phyloP scores from a whole-genome alignment of 2,888 invertebrate genomes.

The Zaprionus lineosus region DNA sequence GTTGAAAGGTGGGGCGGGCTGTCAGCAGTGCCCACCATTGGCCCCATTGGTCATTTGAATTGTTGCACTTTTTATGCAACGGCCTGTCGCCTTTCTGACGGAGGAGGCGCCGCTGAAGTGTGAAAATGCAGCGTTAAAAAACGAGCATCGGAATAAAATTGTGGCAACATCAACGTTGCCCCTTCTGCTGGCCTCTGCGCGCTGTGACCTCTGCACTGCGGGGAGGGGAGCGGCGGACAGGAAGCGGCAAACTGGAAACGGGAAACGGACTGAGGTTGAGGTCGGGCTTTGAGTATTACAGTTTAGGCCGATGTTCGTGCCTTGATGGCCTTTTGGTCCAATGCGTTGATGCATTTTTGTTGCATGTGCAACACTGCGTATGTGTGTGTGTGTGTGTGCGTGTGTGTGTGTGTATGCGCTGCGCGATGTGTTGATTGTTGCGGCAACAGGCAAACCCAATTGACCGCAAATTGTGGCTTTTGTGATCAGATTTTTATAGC shows the following conservation, averaged over 20 bases:
- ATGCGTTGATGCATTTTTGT: slow-evolving; percentile 70
- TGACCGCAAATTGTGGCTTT: slow-evolving; percentile 78
- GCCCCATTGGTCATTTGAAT: slow-evolving; percentile 64
- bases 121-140: slow-evolving; percentile 67
- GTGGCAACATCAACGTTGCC: slow-evolving; percentile 39
- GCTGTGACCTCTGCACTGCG: too few relatives aligned
- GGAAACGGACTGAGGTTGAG: too few relatives aligned
- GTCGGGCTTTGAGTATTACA: slow-evolving; percentile 16
- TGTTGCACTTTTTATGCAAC: slow-evolving; percentile 76
- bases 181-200: too few relatives aligned
- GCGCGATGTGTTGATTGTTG: slow-evolving; percentile 62
- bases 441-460: slow-evolving; percentile 72
- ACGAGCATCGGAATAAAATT: slow-evolving; percentile 33
- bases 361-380: slow-evolving; percentile 62
- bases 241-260: too few relatives aligned
- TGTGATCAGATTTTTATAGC: slow-evolving; percentile 73
- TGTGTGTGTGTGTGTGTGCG: slow-evolving; percentile 6
- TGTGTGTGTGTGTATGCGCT: slow-evolving; percentile 24
- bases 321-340: slow-evolving; percentile 48
- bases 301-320: slow-evolving; percentile 35
- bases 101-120: slow-evolving; percentile 59
- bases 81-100: slow-evolving; percentile 49
- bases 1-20: slow-evolving; percentile 21
- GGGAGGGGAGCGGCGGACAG: too few relatives aligned
- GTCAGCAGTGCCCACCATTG: not conserved